Evolutionary conservation across 2,113 vertebrate genomes (phyloP).

Genomic region (Falcunculus frontatus): DNA sequence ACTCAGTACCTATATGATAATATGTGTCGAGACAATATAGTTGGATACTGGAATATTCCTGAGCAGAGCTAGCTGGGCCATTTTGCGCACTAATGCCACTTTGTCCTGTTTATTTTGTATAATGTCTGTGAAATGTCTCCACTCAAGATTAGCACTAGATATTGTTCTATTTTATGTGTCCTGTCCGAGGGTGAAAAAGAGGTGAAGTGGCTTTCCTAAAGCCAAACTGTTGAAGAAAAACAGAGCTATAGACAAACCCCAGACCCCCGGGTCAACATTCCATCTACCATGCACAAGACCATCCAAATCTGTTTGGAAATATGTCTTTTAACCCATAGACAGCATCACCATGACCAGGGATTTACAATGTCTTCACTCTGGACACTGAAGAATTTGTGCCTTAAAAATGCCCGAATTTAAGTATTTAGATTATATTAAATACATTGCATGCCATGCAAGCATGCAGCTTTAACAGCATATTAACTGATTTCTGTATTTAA

Average conservation of each 20-base stretch:
- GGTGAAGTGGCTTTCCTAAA: not conserved
- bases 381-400: not conserved
- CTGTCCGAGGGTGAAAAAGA: not conserved
- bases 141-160: not conserved
- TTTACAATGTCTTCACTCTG: not conserved
- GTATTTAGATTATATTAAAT: not conserved
- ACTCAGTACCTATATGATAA: not conserved
- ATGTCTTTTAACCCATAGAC: not conserved
- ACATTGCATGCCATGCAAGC: not conserved
- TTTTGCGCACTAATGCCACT: not conserved
- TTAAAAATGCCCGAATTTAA: not conserved
- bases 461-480: not conserved
- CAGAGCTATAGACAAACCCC: not conserved
- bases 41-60: not conserved
- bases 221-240: not conserved
- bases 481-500: not conserved
- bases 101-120: not conserved
- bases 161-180: not conserved
- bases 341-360: not conserved
- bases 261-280: not conserved
- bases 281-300: not conserved
- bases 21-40: not conserved
- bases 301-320: not conserved
- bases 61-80: not conserved
- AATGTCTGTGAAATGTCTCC: not conserved